These are phyloP conservation scores for cattle (Bos taurus) DNA, from an alignment of 2,113 vertebrate species.

Conservation along the genomic window ARS-UCD2.0 NC_037332.1:95106001-95106500, in stretches of 20 bases:
- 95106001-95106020: slow-evolving; percentile 98
- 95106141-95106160: background rate
- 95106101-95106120: background rate
- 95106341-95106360: background rate
- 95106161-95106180: background rate
- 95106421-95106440: background rate
- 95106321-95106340: background rate
- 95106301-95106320: background rate
- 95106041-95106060: background rate
- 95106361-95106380: background rate
- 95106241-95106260: background rate
- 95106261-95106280: background rate
- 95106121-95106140: background rate
- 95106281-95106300: background rate
- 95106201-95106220: background rate
- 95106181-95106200: background rate
- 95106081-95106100: slow-evolving; percentile 20
- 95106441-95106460: background rate
- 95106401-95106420: background rate
- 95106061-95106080: background rate
- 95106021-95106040: slow-evolving; percentile 70
- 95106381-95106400: background rate
- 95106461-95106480: background rate
- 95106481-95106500: background rate
- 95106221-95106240: background rate